A percentile compares a stretch with the other conserved stretches of the same genome.
phyloP scores from a whole-genome alignment of 2,797 vertebrate species.

The Australoheros facetus region DNA sequence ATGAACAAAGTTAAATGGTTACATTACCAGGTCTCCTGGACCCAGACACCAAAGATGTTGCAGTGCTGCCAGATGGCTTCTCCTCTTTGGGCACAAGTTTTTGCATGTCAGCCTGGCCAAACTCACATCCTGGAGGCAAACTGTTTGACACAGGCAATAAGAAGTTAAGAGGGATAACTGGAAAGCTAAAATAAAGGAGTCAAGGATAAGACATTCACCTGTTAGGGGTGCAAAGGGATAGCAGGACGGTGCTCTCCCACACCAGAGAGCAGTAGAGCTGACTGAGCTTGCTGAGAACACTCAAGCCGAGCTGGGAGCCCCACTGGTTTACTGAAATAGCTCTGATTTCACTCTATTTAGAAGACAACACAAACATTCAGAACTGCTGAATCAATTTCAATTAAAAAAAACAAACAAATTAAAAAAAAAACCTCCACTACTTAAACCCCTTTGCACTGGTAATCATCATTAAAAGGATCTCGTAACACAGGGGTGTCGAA shows the following conservation, averaged over 20 bases:
- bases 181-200: not conserved
- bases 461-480: no score
- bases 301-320: constrained; percentile 94
- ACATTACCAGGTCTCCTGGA: constrained; percentile 86
- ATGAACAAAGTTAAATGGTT: constrained; percentile 9
- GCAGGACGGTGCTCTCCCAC: constrained; percentile 95
- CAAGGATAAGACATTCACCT: constrained; percentile 78
- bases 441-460: no score
- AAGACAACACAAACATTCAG: constrained; percentile 11
- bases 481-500: no score
- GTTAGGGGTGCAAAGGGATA: constrained; percentile 95
- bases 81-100: constrained; percentile 96
- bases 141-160: constrained; percentile 65
- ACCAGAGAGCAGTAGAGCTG: constrained; percentile 96
- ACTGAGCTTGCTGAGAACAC: constrained; percentile 93
- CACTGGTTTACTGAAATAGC: constrained; percentile 97
- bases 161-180: not conserved
- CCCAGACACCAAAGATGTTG: constrained; percentile 76
- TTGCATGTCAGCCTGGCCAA: constrained; percentile 97
- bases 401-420: not conserved
- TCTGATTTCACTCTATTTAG: constrained; percentile 91
- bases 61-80: constrained; percentile 78
- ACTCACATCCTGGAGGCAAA: constrained; percentile 93
- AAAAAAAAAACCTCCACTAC: no score
- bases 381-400: not conserved